phyloP scores from a whole-genome alignment of 1,140 invertebrate species.

The Pseudomyrmex sp. region DNA sequence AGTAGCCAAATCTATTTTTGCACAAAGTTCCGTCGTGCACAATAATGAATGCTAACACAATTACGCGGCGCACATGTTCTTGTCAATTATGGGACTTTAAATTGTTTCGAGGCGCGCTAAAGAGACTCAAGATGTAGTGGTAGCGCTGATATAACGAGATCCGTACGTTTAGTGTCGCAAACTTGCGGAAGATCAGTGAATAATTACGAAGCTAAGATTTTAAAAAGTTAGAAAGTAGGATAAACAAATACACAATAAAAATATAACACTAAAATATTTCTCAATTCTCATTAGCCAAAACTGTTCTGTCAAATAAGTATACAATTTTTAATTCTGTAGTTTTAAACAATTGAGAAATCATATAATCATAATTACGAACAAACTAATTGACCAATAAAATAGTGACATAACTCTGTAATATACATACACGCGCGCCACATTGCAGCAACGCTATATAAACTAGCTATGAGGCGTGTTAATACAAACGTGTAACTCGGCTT shows the following conservation, averaged over 20 bases:
- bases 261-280: background rate
- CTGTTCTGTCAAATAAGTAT: background rate
- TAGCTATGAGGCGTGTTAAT: constrained; percentile 29
- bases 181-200: background rate
- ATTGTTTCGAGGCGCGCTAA: constrained; percentile 32
- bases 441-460: constrained; percentile 1
- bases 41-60: constrained; percentile 65
- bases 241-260: background rate
- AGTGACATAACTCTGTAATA: background rate
- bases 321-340: background rate
- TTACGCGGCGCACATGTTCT: constrained; percentile 52
- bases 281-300: background rate
- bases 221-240: background rate
- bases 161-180: background rate
- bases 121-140: constrained; percentile 3
- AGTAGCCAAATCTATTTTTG: constrained; percentile 67
- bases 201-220: constrained; percentile 27
- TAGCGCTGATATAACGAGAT: constrained; percentile 43
- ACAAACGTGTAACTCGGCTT: constrained; percentile 43
- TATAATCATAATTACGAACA: background rate
- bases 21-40: constrained; percentile 15
- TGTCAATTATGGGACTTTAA: constrained; percentile 55
- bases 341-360: background rate
- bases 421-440: background rate
- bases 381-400: constrained; percentile 21